Base-by-base conservation (phyloP, 2,888 invertebrate species). In the Athalia circularis region DNA sequence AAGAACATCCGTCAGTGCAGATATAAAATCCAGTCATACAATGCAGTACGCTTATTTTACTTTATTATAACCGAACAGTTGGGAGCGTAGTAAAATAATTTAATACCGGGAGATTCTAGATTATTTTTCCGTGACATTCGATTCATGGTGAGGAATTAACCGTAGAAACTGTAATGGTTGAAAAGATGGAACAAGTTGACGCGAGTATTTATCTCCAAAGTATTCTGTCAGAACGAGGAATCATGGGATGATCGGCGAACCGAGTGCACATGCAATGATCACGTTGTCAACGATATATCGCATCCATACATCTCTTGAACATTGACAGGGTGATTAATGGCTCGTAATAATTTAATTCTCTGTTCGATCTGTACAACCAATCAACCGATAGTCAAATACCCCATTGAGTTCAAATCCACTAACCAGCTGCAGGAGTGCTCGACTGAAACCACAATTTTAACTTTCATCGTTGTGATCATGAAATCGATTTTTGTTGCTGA, bases 1-100 rank as follows among this genome's bases (percentile, higher is more conserved):
- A 47, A 72, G 59, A 59, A 72, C 72, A 72, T 72, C 59, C 5
- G 29, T 72, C 72, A 72, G 13, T 13, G 59, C n/a, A 59, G 15
- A 47, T 15, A 13, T 7, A 3, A 15, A 43, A 13, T 47, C 29
- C 29, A 2, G 29, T 0, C 29, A 29, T 29, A 29, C 29, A 29
- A 29, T 29, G 29, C 29, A 29, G 29, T 2, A 29, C 29, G 29
- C 29, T 29, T 29, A 29, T 29, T 29, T 29, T 2, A 29, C 1
- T 29, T 29, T 29, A 29, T 29, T 29, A 29, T n/a, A n/a, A n/a
- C n/a, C n/a, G n/a, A 29, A 0, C 29, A 29, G 29, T 29, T 29
- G 29, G 29, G 2, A 29, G 29, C 29, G 29, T 29, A 29, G 29
- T 29, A 29, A 29, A 0, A 29, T 29, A 29, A 29, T 29, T 29